Evolutionary conservation across 2,888 invertebrate species (phyloP), one percentile per base, ranked within the genome.

Genomic region (Nasonia oneida): DNA sequence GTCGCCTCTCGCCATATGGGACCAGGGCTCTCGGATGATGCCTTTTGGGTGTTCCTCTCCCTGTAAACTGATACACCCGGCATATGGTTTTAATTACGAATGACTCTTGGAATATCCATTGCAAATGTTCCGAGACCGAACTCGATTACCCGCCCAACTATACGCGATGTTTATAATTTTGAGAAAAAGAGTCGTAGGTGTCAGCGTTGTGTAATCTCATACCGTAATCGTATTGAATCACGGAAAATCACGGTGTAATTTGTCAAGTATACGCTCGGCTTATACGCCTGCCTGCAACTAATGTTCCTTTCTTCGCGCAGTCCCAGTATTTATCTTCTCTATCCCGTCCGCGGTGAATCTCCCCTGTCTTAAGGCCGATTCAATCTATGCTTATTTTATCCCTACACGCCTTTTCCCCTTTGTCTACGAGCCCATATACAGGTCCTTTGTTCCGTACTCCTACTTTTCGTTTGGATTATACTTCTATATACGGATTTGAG

Each of bases 351-450:
- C 47, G 29, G 12, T 74, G 74, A 47, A 74, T 47, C 47, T 50
- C 42, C n/a, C n/a, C 47, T 50, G 50, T 74, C 42, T 23, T 50
- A n/a, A n/a, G 47, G 74, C 74, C 50, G 74, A 42, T 74, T 74
- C 47, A 29, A 74, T 74, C 50, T 74, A 47, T 47, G 29, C 74
- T 74, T 74, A 74, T 74, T 74, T 23, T 74, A 47, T 74, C 47
- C 74, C 50, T 74, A 23, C 37, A n/a, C n/a, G 39, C 57, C 57
- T n/a, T 61, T 50, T 2, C 33, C 71, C 23, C 74, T 74, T 74
- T 74, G 74, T 74, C 42, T 42, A 42, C 57, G 12, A 14, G 12
- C 15, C 50, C 12, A 73, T 73, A 42, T 42, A 67, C 12, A 67
- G 33, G 15, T 14, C n/a, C 67, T 67, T 67, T 67, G 67, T 67